Evolutionary conservation across 1,140 invertebrate genomes (phyloP).

Genomic region (Pseudomyrmex gracilis): DNA sequence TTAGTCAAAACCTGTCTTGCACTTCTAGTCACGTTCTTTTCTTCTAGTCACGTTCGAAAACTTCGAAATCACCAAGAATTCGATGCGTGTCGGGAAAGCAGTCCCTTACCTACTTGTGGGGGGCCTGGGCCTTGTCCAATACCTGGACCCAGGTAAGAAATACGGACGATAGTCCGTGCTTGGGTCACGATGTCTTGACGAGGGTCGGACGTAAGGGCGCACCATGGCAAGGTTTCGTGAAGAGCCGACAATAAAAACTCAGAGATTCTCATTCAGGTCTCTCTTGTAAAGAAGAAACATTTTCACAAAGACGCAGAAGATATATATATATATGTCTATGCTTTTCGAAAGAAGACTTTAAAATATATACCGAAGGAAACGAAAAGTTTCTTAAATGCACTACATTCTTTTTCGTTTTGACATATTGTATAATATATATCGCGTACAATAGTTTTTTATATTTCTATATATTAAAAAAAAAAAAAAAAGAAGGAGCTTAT

Average conservation of each 20-base stretch:
- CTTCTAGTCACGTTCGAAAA: slow-evolving; percentile 2
- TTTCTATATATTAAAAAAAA: not conserved
- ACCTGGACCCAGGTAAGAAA: slow-evolving; percentile 72
- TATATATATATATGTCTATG: too few relatives aligned
- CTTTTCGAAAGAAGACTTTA: too few relatives aligned
- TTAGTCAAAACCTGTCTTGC: not conserved
- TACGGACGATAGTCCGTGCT: slow-evolving; percentile 32
- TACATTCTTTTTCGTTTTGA: too few relatives aligned
- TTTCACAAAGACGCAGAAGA: not conserved
- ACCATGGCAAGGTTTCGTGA: slow-evolving; percentile 44
- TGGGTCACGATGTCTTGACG: slow-evolving; percentile 61
- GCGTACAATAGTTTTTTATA: too few relatives aligned
- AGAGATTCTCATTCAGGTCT: slow-evolving; percentile 55
- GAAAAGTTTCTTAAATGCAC: too few relatives aligned
- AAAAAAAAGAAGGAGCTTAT: not conserved
- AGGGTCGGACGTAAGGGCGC: slow-evolving; percentile 67
- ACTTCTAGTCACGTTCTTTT: not conserved
- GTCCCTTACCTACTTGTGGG: slow-evolving; percentile 13
- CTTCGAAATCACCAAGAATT: slow-evolving; percentile 12
- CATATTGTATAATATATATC: too few relatives aligned
- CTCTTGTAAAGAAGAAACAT: slow-evolving; percentile 1
- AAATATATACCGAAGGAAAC: too few relatives aligned
- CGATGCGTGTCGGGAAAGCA: slow-evolving; percentile 8
- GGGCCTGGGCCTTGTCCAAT: slow-evolving; percentile 1
- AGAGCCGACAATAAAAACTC: slow-evolving; percentile 39